Base-by-base conservation (phyloP, 2,797 vertebrate species). In the Myotis pilosus region DNA sequence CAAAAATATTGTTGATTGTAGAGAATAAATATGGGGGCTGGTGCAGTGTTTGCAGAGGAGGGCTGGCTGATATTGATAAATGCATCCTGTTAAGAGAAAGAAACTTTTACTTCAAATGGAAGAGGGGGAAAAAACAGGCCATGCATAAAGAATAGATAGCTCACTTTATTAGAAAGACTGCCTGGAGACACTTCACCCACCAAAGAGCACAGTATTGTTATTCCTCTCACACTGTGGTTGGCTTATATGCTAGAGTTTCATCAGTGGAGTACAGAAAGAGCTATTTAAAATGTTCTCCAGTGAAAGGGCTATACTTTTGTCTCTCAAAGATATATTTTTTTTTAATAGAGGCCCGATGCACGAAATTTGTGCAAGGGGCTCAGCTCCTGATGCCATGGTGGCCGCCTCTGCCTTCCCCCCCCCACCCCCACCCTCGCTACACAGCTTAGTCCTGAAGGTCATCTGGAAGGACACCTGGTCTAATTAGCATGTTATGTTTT, bases 11-110 rank as follows among this genome's bases (percentile, higher is more conserved):
- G 25, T 78, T 44, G 11, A 93, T 68, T 81, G 8, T 44, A 69
- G 30, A 88, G 19, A 93, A 83, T 90, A 71, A 60, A 83, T 79
- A 28, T 9, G 28, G 49, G 33, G 74, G 30, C 30, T 51, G n/a
- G 72, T n/a, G 28, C 25, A 23, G 30, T n/a, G 8, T 91, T 95
- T 90, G 44, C 75, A 76, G 51, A 78, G 17, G 13, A 72, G 49
- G 36, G 2, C 8, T 92, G 22, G 79, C 87, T 87, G 47, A n/a
- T 96, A 90, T 17, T 95, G 79, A 28, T 71, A 97, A 92, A 92
- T 88, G 49, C 69, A n/a, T 76, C 91, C 93, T 94, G 3, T 36
- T 94, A 80, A 30, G 74, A 81, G 51, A 91, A 95, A 88, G 44
- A 93, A 93, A 92, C 30, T 25, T 86, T 19, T 66, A 55, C 49